These are phyloP conservation scores for Mionectes macconnelli DNA, from an alignment of 2,113 vertebrate species.

Conservation along the genomic window DNA sequence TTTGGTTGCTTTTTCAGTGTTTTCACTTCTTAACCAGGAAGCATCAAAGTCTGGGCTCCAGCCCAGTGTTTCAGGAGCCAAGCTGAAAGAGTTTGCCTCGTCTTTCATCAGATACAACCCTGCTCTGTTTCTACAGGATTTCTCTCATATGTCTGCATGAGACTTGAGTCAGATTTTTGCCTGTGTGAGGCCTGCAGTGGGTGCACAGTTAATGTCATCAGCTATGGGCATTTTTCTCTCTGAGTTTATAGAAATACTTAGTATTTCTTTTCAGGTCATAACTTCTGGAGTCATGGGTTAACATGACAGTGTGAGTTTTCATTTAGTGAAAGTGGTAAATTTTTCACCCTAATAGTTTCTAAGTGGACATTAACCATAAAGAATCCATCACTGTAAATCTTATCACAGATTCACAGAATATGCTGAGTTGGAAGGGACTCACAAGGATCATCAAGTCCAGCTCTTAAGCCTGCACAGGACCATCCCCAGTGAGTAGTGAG, in stretches of 20 bases:
- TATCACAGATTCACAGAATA: background rate
- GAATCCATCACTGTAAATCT: background rate
- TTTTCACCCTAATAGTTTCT: background rate
- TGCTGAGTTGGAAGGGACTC: background rate
- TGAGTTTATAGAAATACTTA: background rate
- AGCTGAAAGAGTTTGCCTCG: background rate
- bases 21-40: conserved; percentile 1
- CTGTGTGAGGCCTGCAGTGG: background rate
- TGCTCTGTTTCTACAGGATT: background rate
- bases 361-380: background rate
- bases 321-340: background rate
- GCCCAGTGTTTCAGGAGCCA: background rate
- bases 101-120: background rate
- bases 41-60: background rate
- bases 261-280: background rate
- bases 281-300: background rate
- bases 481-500: background rate
- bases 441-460: background rate
- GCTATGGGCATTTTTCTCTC: background rate
- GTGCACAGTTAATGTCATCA: background rate
- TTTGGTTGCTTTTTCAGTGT: background rate
- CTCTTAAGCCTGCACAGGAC: background rate
- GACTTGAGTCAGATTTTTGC: background rate
- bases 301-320: background rate
- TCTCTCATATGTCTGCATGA: background rate